A percentile compares a stretch with the other conserved stretches of the same genome.
Evolutionary conservation across 2,888 invertebrate genomes (phyloP).

Genomic region (Temnothorax unifasciatus): DNA sequence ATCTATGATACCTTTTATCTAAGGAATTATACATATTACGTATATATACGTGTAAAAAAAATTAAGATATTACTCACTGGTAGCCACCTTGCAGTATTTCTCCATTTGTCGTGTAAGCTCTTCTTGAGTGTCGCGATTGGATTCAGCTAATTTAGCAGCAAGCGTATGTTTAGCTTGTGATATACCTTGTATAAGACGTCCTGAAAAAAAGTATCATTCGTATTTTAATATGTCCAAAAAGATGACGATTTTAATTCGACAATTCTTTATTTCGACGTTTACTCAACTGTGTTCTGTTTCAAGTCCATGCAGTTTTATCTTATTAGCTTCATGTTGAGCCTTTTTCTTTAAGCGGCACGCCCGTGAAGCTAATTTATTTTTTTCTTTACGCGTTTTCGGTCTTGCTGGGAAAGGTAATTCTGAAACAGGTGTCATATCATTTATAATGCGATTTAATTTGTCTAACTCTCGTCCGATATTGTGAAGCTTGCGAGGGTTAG

Average conservation of each 20-base stretch:
- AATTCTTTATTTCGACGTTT: slow-evolving; percentile 21
- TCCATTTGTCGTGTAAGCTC: slow-evolving; percentile 92
- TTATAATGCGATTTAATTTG: slow-evolving; percentile 95
- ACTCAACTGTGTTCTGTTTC: slow-evolving; percentile 96
- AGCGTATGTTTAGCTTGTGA: slow-evolving; percentile 92
- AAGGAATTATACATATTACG: neutral
- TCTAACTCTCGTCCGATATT: slow-evolving; percentile 97
- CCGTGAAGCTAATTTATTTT: slow-evolving; percentile 98
- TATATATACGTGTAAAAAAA: slow-evolving; percentile 20
- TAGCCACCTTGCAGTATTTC: slow-evolving; percentile 90
- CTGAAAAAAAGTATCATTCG: slow-evolving; percentile 86
- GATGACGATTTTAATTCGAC: neutral
- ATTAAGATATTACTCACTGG: slow-evolving; percentile 88
- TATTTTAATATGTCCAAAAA: neutral
- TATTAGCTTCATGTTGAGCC: slow-evolving; percentile 99
- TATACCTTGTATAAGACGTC: slow-evolving; percentile 92
- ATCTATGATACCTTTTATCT: slow-evolving; percentile 9
- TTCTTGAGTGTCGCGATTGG: slow-evolving; percentile 87
- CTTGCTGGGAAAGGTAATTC: slow-evolving; percentile 96
- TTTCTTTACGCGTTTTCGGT: slow-evolving; percentile 98
- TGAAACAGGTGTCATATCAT: slow-evolving; percentile 98
- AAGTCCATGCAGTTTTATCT: slow-evolving; percentile 97
- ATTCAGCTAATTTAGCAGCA: slow-evolving; percentile 89
- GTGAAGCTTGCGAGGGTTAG: slow-evolving; percentile 96
- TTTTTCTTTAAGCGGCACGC: slow-evolving; percentile 99